These are phyloP conservation scores for Phalangium opilio DNA, from an alignment of 2,888 invertebrate genomes.

Conservation along the genomic window DNA sequence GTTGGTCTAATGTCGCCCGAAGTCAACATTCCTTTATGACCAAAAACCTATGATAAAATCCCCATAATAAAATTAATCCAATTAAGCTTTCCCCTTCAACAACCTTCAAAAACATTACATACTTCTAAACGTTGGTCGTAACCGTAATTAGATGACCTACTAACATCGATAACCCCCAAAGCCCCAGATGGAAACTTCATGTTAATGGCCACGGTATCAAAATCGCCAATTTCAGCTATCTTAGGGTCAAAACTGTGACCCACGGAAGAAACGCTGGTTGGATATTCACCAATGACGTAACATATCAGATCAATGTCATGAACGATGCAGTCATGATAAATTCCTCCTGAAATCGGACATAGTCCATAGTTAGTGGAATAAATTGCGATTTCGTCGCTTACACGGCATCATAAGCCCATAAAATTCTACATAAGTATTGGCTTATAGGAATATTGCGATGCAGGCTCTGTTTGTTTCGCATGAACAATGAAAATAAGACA, in stretches of 20 bases:
- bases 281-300: constrained; percentile 47
- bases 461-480: too few species aligned
- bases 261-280: constrained; percentile 40
- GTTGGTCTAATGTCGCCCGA: constrained; percentile 13
- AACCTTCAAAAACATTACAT: constrained; percentile 2
- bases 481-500: too few species aligned
- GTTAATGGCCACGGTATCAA: constrained; percentile 45
- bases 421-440: too few species aligned
- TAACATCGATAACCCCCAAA: constrained; percentile 45
- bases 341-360: constrained; percentile 46
- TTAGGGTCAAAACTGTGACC: constrained; percentile 43
- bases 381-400: too few species aligned
- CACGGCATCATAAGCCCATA: too few species aligned
- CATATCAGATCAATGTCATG: constrained; percentile 51
- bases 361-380: too few species aligned
- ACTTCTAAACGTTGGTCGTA: constrained; percentile 52
- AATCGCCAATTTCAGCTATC: constrained; percentile 43
- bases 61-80: too few species aligned
- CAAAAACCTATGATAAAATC: constrained; percentile 39
- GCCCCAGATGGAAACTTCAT: constrained; percentile 47
- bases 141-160: constrained; percentile 45
- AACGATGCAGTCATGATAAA: constrained; percentile 51
- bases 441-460: too few species aligned
- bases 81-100: too few species aligned
- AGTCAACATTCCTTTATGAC: constrained; percentile 41